Conservation (phyloP, 2,113 vertebrate genomes). For the Myotis lucifugus region DNA sequence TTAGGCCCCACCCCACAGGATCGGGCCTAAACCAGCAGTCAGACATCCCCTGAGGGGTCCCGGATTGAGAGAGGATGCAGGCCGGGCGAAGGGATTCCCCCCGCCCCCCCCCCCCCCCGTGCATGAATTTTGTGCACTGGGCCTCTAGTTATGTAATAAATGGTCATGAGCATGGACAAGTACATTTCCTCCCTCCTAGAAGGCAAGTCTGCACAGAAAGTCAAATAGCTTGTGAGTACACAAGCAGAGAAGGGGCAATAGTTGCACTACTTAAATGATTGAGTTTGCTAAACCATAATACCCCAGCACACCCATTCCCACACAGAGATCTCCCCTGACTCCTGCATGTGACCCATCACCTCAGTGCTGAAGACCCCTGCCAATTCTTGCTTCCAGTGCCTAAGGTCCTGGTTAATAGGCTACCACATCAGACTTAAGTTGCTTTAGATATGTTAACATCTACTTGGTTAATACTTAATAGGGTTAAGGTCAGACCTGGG, state of each 20-base stretch:
- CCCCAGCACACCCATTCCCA: background rate
- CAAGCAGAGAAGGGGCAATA: background rate
- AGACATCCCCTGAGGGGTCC: no score
- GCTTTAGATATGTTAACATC: background rate
- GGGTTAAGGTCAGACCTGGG: background rate
- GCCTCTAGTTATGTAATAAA: no score
- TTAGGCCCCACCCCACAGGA: no score
- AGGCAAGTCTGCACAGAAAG: background rate
- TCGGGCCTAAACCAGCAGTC: no score
- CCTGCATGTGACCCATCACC: background rate
- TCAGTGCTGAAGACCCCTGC: background rate
- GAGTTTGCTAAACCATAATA: background rate
- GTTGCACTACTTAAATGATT: background rate
- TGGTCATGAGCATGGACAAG: background rate
- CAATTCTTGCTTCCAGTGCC: background rate
- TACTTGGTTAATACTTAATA: background rate
- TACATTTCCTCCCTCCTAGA: background rate
- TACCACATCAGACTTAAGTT: background rate
- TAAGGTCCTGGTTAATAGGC: background rate
- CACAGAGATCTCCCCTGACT: background rate
- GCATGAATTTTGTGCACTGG: no score
- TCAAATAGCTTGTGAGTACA: background rate
- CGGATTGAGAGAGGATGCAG: no score
- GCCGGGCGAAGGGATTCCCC: no score
- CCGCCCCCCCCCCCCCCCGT: fast-evolving